Evolutionary conservation across 2,888 invertebrate species (phyloP).

Genomic region (Lasioglossum zephyrum): DNA sequence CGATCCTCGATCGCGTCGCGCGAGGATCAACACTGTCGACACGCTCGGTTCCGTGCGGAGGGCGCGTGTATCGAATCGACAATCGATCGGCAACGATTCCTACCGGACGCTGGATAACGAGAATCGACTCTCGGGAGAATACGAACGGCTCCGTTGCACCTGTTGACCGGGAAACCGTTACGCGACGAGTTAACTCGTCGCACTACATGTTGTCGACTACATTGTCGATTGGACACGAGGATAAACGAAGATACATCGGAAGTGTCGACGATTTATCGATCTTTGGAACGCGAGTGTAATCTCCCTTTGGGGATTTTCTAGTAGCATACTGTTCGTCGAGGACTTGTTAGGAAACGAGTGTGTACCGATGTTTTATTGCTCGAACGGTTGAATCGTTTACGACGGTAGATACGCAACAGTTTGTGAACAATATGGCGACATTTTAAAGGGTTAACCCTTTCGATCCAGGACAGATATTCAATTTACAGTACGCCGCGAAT

Average conservation of each 20-base stretch:
- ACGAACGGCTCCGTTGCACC: neutral
- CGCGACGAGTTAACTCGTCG: neutral
- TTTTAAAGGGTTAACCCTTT: neutral
- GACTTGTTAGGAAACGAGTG: neutral
- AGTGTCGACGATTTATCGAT: neutral
- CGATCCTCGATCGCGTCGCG: slow-evolving; percentile 18
- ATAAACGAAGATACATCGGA: neutral
- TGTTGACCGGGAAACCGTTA: neutral
- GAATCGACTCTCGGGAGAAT: slow-evolving; percentile 5
- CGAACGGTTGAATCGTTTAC: neutral
- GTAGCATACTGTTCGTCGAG: neutral
- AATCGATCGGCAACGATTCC: slow-evolving; percentile 28
- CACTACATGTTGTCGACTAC: neutral
- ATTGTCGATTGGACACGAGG: neutral
- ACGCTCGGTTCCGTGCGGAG: slow-evolving; percentile 7
- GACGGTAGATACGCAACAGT: neutral
- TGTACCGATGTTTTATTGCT: neutral
- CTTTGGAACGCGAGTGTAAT: neutral
- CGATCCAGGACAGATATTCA: neutral
- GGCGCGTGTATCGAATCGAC: slow-evolving; percentile 16
- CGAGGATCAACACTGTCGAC: slow-evolving; percentile 34
- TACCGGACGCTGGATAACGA: neutral
- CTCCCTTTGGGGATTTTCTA: neutral
- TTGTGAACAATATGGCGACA: neutral
- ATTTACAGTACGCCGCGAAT: neutral